These are phyloP conservation scores for Drosophila melanosoma DNA, from an alignment of 2,888 invertebrate species.

Conservation along the genomic window DNA sequence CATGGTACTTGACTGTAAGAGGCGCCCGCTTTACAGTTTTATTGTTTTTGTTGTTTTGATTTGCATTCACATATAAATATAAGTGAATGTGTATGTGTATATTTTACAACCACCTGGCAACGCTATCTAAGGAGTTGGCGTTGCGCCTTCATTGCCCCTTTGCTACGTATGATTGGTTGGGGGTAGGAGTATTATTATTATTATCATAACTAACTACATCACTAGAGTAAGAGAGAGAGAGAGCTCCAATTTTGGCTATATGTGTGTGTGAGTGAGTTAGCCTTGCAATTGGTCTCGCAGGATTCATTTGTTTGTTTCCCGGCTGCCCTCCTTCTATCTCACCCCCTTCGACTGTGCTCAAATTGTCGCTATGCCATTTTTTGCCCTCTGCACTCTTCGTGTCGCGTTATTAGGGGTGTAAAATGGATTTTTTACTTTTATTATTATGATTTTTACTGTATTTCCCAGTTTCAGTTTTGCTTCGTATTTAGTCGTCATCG, in stretches of 20 bases:
- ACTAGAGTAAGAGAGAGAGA: not conserved
- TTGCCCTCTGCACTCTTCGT: conserved; percentile 44
- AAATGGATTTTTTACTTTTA: conserved; percentile 81
- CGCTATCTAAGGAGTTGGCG: conserved; percentile 36
- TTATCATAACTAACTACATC: conserved; percentile 71
- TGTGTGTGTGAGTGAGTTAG: conserved; percentile 19
- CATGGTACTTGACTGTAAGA: conserved; percentile 24
- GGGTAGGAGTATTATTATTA: conserved; percentile 48
- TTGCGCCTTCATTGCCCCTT: conserved; percentile 8
- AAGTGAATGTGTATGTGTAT: conserved; percentile 6
- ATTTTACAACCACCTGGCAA: conserved; percentile 46
- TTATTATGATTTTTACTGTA: conserved; percentile 81
- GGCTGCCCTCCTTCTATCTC: conserved; percentile 21
- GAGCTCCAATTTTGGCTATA: conserved; percentile 5
- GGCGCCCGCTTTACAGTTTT: conserved; percentile 33
- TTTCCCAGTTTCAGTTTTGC: conserved; percentile 66
- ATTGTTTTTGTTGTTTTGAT: conserved; percentile 60
- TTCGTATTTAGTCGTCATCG: conserved; percentile 53
- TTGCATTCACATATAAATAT: conserved; percentile 42
- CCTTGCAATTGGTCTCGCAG: conserved; percentile 79
- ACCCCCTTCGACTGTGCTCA: conserved; percentile 25
- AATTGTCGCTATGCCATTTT: conserved; percentile 52
- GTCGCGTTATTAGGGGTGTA: conserved; percentile 78
- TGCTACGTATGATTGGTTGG: not conserved
- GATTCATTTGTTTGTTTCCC: conserved; percentile 75